Base-by-base conservation (phyloP, 2,797 vertebrate genomes). In the Dallia pectoralis region DNA sequence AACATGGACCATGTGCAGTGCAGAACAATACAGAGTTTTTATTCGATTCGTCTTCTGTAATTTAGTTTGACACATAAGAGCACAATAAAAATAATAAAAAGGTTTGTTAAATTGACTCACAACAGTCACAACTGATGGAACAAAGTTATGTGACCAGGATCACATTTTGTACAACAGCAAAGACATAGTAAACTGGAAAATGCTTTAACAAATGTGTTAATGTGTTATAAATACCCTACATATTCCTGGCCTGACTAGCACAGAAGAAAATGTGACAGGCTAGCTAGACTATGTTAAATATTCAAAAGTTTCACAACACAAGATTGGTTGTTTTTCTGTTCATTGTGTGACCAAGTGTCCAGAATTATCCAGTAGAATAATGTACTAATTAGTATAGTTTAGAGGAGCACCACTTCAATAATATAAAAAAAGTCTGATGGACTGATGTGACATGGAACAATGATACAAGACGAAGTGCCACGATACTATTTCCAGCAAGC, bases 1-100 rank as follows among this genome's bases (percentile, higher is more conserved):
- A 70, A 84, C 79, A 82, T 74, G 78, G 80, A 83, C 79, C 72
- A 83, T 77, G 76, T 80, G 79, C 67, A 63, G 81, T 81, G 86
- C 77, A 73, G 4, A 81, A 78, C 49, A 69, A 87, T 76, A 83
- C 77, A 86, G 66, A 85, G 74, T 11, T 62, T 79, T 86, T 75
- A 63, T 70, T 32, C 47, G 30, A 63, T 70, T 32, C 47, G 30
- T 73, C 32, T 27, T 22, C 18, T 68, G 40, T 16, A 30, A 19
- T 36, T 49, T 15, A 27, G 44, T 48, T 18, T 49, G 33, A 40
- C 9, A 66, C 33, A 66, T 8, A 66, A 33, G 32, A 69, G 49
- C 18, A 69, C 29, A 30, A 30, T 47, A 19, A 4, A 29, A 30
- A 19, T 12, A n/a, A 48, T 51, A 49, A 29, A 8, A 69, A 30